Conservation (phyloP, 2,797 vertebrate species). For the Triplophysa bombifrons region DNA sequence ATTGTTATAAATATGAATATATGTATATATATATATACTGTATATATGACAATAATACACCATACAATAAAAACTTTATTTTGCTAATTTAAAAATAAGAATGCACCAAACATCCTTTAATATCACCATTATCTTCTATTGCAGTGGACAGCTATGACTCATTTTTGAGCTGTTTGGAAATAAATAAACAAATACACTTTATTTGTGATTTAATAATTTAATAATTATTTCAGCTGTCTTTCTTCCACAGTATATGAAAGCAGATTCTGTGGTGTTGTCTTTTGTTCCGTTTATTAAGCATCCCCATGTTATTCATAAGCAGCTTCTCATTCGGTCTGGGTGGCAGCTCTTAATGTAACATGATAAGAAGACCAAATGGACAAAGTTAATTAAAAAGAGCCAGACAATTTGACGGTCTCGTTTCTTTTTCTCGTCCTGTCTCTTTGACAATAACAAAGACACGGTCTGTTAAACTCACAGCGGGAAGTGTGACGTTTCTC, state of each 20-base stretch:
- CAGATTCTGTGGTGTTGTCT: not conserved
- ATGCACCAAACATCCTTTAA: too few relatives aligned
- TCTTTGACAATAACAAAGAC: slow-evolving; percentile 48
- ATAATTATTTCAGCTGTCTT: not conserved
- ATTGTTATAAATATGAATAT: too few relatives aligned
- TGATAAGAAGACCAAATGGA: slow-evolving; percentile 60
- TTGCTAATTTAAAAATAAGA: too few relatives aligned
- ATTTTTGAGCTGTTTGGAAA: too few relatives aligned
- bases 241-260: not conserved
- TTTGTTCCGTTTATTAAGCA: slow-evolving; percentile 9
- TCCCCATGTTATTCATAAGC: slow-evolving; percentile 19
- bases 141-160: too few relatives aligned
- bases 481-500: slow-evolving; percentile 20
- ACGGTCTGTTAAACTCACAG: slow-evolving; percentile 30
- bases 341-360: slow-evolving; percentile 52
- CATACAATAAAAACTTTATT: too few relatives aligned
- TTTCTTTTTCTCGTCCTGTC: slow-evolving; percentile 16
- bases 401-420: slow-evolving; percentile 51
- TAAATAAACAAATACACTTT: too few relatives aligned
- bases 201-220: not conserved
- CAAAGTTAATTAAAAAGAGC: slow-evolving; percentile 63
- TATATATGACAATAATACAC: too few relatives aligned
- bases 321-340: slow-evolving; percentile 43
- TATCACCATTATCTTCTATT: too few relatives aligned
- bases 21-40: too few relatives aligned